Base-by-base conservation (phyloP, 2,113 vertebrate genomes). In the Dryoscopus gambensis region DNA sequence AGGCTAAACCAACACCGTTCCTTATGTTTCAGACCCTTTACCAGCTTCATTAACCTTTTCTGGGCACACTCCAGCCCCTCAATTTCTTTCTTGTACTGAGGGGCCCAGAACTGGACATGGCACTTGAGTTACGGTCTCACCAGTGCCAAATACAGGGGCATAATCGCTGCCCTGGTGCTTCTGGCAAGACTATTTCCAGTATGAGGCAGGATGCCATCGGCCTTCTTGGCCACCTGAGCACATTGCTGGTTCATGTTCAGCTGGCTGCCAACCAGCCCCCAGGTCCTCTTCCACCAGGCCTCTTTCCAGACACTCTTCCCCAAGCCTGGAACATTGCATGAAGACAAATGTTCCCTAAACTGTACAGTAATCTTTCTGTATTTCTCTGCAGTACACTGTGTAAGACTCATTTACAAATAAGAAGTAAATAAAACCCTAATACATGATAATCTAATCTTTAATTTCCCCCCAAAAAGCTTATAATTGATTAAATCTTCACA, bases 91-190 rank as follows among this genome's bases (percentile, higher is more conserved):
- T n/a, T n/a, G 31, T n/a, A 7, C 7, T 46, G 64, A 9, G 31
- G 21, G 42, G 10, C 31, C 63, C 63, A 46, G 63, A 7, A 16
- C 63, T 13, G 31, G 31, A 13, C 16, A 25, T 22, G n/a, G 23
- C 15, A 13, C 64, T n/a, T 0, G 2, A 67, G 44, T 7, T n/a
- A 5, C 3, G 12, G 12, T 4, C 44, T 67, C 44, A n/a, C 44
- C 64, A 47, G 31, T 47, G 31, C 42, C 3, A 2, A 67, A 1
- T 25, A 47, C 31, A 46, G 30, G 15, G 42, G 42, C 15, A n/a
- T 21, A 47, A n/a, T 46, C 31, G 5, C 19, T 65, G 63, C 42
- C 30, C 15, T 25, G 15, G 31, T 17, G 21, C 21, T 44, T 16
- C 42, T n/a, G 31, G 30, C 40, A 33, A 15, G 31, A 19, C 44